Conservation (phyloP, 2,888 invertebrate genomes). For the Cetonia aurata region DNA sequence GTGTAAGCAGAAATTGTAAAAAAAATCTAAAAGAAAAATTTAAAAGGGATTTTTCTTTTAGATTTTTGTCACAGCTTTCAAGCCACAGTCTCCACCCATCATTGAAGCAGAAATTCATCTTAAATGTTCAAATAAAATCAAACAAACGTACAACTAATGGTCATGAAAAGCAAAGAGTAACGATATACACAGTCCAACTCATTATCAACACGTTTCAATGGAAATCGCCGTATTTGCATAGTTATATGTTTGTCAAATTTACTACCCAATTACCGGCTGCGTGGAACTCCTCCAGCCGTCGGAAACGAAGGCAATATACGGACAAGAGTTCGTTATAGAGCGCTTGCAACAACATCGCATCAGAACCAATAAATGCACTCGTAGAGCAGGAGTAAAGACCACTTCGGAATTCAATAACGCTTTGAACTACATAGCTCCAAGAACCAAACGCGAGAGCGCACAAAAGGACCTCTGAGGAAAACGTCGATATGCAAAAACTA, state of each 20-base stretch:
- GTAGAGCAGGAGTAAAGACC: constrained; percentile 22
- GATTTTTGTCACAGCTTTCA: too few species aligned
- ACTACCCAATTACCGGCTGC: constrained; percentile 22
- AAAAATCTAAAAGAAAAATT: too few species aligned
- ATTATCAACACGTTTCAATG: too few species aligned
- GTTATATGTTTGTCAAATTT: constrained; percentile 23
- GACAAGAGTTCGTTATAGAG: constrained; percentile 17
- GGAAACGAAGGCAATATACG: constrained; percentile 7
- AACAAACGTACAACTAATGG: too few species aligned
- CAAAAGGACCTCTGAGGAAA: constrained; percentile 11
- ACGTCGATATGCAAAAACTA: constrained; percentile 25
- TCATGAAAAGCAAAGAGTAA: too few species aligned
- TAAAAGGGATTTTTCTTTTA: too few species aligned
- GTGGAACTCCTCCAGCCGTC: background rate
- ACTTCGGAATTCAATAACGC: constrained; percentile 33
- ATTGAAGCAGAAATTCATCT: too few species aligned
- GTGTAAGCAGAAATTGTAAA: too few species aligned
- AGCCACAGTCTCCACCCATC: too few species aligned
- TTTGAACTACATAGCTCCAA: background rate
- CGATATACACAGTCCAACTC: background rate
- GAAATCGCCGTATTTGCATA: background rate
- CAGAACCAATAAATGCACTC: constrained; percentile 27
- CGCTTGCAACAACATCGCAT: constrained; percentile 20
- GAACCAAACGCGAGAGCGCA: background rate
- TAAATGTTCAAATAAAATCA: too few species aligned